Evolutionary conservation across 1,140 invertebrate genomes (phyloP).

Genomic region (Pseudomyrmex pallidus): DNA sequence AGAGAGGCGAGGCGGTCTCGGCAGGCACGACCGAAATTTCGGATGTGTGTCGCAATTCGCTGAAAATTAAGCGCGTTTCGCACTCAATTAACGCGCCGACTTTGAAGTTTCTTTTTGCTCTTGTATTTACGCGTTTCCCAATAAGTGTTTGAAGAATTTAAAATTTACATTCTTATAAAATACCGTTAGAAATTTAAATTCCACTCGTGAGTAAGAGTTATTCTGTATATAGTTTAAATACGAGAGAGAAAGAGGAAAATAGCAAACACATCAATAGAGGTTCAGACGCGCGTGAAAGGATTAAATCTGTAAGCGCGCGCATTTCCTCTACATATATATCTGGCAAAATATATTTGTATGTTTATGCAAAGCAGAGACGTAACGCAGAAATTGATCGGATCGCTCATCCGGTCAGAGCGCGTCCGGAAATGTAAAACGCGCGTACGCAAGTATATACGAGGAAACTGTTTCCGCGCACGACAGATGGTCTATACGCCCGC

Average conservation of each 20-base stretch:
- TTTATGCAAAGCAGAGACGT: constrained; percentile 46
- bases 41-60: constrained; percentile 18
- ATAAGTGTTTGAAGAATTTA: no score
- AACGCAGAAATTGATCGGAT: constrained; percentile 38
- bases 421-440: constrained; percentile 36
- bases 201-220: no score
- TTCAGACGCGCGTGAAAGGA: constrained; percentile 5
- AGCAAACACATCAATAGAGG: background rate
- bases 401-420: background rate
- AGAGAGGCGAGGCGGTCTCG: constrained; percentile 6
- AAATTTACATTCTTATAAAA: background rate
- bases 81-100: constrained; percentile 29
- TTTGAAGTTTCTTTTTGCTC: background rate
- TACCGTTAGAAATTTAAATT: background rate
- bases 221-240: no score
- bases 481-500: background rate
- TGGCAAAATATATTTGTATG: constrained; percentile 14
- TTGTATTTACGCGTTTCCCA: no score
- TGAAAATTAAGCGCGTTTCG: constrained; percentile 39
- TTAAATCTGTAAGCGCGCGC: constrained; percentile 24
- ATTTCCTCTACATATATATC: background rate
- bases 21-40: constrained; percentile 37
- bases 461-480: constrained; percentile 36
- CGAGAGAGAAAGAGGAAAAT: constrained; percentile 1
- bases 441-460: background rate